Base-by-base conservation (phyloP, 2,888 invertebrate genomes). In the Archaeoteleia sp. region DNA sequence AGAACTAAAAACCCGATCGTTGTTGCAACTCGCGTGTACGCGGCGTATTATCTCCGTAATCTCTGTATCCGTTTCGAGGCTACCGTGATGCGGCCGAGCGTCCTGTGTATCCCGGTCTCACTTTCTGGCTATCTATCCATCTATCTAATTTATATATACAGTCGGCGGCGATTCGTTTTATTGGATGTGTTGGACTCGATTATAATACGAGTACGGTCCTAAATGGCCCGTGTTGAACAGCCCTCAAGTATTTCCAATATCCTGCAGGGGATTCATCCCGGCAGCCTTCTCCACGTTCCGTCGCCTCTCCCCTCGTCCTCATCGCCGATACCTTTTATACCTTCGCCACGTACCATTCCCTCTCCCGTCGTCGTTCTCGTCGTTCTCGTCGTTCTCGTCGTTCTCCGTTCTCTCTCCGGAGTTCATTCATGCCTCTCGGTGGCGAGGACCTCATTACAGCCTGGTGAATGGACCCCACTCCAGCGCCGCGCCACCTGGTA, bases 231-330 rank as follows among this genome's bases (percentile, higher is more conserved):
- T 83, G 84, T 83, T 79, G 72, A 80, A 82, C 81, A 82, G 77
- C 80, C 75, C 77, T 77, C 76, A 77, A 81, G 84, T 82, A 83
- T 84, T 84, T 84, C 82, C 84, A 84, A 84, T 84, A 84, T 84
- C 84, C 84, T 84, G 84, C 81, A 78, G 78, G 76, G 78, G 78
- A 79, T 80, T 80, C 78, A 77, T 83, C 78, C 75, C 73, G 54
- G 35, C 23, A 55, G 61, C 62, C 46, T 65, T 60, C 60, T 62
- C 62, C 48, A 23, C 30, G n/a, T n/a, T n/a, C n/a, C n/a, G n/a
- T n/a, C n/a, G n/a, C n/a, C n/a, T 45, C 42, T 57, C 68, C 43
- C 48, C 48, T 7, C 42, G 37, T 45, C 39, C 57, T 65, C 58
- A 53, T 15, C 54, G 39, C 25, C 39, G 61, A 17, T 58, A 67